phyloP scores from a whole-genome alignment of 2,888 invertebrate species.

The Rutpela maculata region DNA sequence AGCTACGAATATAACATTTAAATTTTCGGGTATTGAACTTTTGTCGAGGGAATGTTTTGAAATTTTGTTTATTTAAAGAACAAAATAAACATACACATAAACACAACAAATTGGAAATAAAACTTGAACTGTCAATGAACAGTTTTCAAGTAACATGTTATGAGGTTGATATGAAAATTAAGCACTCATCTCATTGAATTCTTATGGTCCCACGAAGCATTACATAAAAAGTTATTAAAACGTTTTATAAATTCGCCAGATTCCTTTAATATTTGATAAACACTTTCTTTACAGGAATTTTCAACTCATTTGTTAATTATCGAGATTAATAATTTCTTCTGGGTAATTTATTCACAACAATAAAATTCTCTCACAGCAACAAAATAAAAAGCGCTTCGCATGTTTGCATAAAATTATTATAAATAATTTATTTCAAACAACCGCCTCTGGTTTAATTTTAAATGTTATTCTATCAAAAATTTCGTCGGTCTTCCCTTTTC shows the following conservation, averaged over 20 bases:
- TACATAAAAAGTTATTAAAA: neutral
- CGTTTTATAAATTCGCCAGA: neutral
- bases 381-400: neutral
- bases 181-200: constrained; percentile 5
- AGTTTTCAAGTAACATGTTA: constrained; percentile 26
- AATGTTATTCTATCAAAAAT: too few relatives aligned
- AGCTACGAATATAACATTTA: constrained; percentile 3
- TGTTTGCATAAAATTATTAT: neutral
- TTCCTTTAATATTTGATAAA: neutral
- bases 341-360: neutral
- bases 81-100: constrained; percentile 26
- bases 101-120: constrained; percentile 20
- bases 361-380: neutral
- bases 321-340: neutral
- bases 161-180: constrained; percentile 26
- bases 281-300: neutral
- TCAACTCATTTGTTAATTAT: neutral
- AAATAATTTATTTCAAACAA: neutral
- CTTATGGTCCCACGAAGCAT: neutral
- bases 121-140: constrained; percentile 7
- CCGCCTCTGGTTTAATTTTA: neutral
- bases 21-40: constrained; percentile 25
- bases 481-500: too few relatives aligned
- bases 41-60: constrained; percentile 15
- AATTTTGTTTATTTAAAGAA: constrained; percentile 26